Base-by-base conservation (phyloP, 2,888 invertebrate genomes). In the Sinopyrophorus schimmeli region DNA sequence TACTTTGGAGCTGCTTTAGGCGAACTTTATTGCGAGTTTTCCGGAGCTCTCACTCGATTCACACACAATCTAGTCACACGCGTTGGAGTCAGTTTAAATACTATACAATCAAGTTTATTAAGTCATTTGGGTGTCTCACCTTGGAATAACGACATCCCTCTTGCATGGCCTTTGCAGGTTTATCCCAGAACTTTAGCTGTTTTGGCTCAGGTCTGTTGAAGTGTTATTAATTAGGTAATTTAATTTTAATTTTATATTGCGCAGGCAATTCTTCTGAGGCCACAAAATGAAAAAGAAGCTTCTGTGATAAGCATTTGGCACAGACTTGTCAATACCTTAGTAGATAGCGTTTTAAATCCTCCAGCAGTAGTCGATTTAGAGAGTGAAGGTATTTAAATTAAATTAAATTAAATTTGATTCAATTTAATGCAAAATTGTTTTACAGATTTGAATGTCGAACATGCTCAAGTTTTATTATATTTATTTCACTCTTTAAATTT, bases 401-500 rank as follows among this genome's bases (percentile, higher is more conserved):
- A 11, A 5, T 3, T 16, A 34, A n/a, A 30, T 9, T 35, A n/a
- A 32, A 34, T 34, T 5, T 26, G 3, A n/a, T 10, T 10, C 9
- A n/a, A n/a, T n/a, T n/a, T n/a, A n/a, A n/a, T n/a, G n/a, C n/a
- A n/a, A n/a, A n/a, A n/a, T 15, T 41, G 6, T 34, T 53, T 78
- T 75, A 15, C 75, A 82, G 96, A 96, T 77, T 76, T 97, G 50
- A 97, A 96, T 72, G 92, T 96, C 35, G 97, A 97, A 70, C 96
- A 97, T 73, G 89, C 94, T 0, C 96, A 97, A 72, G 78, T 97
- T 21, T 74, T 97, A 54, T 80, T 97, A 5, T 96, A 96, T 71
- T 77, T 97, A 6, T 97, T 97, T 74, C 96, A 97, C 73, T 92
- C 94, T 0, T 75, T 97, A 49, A 94, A 93, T 63, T 77, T 97